phyloP scores from a whole-genome alignment of 1,140 invertebrate genomes.

The Bombus cullumanus region DNA sequence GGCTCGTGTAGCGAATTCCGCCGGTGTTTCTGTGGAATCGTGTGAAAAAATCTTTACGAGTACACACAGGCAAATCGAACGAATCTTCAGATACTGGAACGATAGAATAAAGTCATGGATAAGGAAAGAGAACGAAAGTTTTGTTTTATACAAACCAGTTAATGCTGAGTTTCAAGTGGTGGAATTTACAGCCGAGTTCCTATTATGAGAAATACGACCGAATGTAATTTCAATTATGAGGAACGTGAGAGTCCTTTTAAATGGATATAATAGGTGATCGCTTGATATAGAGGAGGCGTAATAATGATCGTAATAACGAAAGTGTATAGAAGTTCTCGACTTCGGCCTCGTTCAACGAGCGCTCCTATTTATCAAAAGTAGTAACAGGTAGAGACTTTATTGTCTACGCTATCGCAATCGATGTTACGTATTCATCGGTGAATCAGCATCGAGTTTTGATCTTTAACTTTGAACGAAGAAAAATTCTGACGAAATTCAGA shows the following conservation, averaged over 20 bases:
- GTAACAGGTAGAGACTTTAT: too few relatives aligned
- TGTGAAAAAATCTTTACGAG: background rate
- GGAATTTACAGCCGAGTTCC: too few relatives aligned
- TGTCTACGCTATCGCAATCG: too few relatives aligned
- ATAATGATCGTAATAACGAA: background rate
- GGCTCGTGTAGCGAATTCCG: background rate
- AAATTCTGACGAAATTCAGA: too few relatives aligned
- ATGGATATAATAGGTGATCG: background rate
- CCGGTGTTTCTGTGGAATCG: background rate
- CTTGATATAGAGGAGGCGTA: background rate
- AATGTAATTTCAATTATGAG: background rate
- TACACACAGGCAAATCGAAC: background rate
- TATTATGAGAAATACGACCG: background rate
- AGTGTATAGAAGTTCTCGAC: too few relatives aligned
- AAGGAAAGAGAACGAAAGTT: background rate
- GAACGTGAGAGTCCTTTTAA: background rate
- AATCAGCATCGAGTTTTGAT: too few relatives aligned
- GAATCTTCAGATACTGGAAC: background rate
- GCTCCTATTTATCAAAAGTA: background rate
- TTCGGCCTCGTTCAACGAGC: background rate
- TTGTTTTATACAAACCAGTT: background rate
- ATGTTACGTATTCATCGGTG: too few relatives aligned
- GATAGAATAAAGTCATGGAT: background rate
- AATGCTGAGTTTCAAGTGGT: background rate
- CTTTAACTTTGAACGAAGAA: too few relatives aligned